Percentiles rank a stretch among this genome's conserved stretches.
These are phyloP conservation scores for Drosophila conformis DNA, from an alignment of 2,888 invertebrate genomes.

Conservation along the genomic window DNA sequence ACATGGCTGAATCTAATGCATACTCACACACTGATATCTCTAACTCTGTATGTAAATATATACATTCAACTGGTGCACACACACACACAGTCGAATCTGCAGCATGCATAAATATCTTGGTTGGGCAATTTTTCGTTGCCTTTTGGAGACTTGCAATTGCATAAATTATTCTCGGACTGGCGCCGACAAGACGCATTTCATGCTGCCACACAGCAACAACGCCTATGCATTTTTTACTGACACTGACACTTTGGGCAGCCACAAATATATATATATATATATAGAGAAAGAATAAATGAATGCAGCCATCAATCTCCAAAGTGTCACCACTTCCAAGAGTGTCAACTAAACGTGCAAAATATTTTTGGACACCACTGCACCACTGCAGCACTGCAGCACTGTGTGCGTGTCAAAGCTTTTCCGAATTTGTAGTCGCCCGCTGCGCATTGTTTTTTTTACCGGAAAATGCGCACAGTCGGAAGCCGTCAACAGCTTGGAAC, in stretches of 20 bases:
- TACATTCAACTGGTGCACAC: slow-evolving; percentile 3
- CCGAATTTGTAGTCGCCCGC: neutral
- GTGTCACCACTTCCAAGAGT: slow-evolving; percentile 63
- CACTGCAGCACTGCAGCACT: neutral
- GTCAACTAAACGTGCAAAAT: slow-evolving; percentile 52
- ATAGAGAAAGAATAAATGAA: slow-evolving; percentile 33
- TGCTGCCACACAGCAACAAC: slow-evolving; percentile 29
- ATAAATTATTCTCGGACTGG: slow-evolving; percentile 64
- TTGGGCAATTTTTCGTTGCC: slow-evolving; percentile 50
- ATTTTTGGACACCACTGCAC: slow-evolving; percentile 24
- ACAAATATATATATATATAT: neutral
- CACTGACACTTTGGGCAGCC: slow-evolving; percentile 51
- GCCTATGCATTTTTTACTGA: slow-evolving; percentile 25
- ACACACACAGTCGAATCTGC: slow-evolving; percentile 9
- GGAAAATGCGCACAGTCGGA: slow-evolving; percentile 16
- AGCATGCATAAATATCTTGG: slow-evolving; percentile 53
- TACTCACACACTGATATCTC: neutral
- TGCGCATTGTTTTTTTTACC: slow-evolving; percentile 2
- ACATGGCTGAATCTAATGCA: slow-evolving; percentile 37
- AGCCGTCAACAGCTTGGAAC: slow-evolving; percentile 9
- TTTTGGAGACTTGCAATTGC: slow-evolving; percentile 51
- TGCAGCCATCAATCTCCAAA: slow-evolving; percentile 69
- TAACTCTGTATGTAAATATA: neutral
- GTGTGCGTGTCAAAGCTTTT: neutral
- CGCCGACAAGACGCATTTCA: slow-evolving; percentile 64